These are phyloP conservation scores for Chrysemys picta DNA, from an alignment of 2,113 vertebrate genomes.

Conservation along the genomic window DNA sequence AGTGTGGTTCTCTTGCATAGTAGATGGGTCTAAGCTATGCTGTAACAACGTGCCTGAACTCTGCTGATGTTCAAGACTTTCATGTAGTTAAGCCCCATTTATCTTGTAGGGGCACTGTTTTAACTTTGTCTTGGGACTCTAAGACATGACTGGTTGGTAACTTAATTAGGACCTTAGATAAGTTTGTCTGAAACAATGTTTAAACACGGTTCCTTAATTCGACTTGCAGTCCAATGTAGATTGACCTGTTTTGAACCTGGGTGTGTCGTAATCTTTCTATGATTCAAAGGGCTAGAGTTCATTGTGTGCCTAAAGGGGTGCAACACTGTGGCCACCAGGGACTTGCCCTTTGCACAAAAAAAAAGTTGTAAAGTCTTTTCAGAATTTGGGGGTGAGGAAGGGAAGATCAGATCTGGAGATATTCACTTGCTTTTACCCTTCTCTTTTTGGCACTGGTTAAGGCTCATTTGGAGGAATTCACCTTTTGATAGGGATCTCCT, in stretches of 20 bases:
- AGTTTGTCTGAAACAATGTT: neutral
- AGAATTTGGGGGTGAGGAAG: neutral
- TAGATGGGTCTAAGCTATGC: neutral
- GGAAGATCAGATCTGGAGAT: neutral
- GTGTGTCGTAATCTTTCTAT: neutral
- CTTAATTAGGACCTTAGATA: neutral
- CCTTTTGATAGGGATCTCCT: neutral
- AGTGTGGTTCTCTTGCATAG: neutral
- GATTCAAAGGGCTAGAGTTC: neutral
- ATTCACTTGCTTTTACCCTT: neutral
- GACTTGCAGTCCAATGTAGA: neutral
- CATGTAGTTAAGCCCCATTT: neutral
- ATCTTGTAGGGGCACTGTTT: neutral
- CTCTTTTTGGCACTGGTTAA: neutral
- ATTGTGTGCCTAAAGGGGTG: neutral
- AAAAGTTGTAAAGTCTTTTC: neutral
- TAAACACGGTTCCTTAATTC: neutral
- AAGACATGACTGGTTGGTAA: neutral
- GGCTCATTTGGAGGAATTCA: neutral
- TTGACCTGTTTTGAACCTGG: neutral
- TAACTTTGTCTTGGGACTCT: neutral
- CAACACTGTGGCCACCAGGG: neutral
- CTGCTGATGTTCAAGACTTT: neutral
- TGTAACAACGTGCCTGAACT: neutral
- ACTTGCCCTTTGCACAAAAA: neutral